phyloP scores from a whole-genome alignment of 2,888 invertebrate genomes.

The Melipona bicolor region DNA sequence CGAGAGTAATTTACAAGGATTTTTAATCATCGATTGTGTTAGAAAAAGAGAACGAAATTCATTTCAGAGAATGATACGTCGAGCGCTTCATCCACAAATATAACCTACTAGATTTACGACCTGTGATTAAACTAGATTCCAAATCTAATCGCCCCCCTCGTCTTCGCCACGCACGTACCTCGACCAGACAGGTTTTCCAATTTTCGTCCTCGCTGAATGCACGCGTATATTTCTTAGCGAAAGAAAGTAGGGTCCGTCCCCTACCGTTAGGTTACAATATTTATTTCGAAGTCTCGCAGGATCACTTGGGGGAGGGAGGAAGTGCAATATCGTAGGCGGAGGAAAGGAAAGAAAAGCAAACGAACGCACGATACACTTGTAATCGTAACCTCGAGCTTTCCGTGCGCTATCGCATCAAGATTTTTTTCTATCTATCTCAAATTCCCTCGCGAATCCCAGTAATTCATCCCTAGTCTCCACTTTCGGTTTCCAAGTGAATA shows the following conservation, averaged over 20 bases:
- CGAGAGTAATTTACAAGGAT: not conserved
- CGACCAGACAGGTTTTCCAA: constrained; percentile 48
- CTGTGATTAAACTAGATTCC: not conserved
- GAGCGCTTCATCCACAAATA: not conserved
- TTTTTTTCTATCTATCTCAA: constrained; percentile 34
- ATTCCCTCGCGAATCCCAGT: constrained; percentile 37
- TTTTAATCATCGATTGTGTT: not conserved
- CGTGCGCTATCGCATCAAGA: constrained; percentile 30
- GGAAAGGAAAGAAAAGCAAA: constrained; percentile 28
- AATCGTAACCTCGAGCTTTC: constrained; percentile 33
- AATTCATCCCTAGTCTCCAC: constrained; percentile 40
- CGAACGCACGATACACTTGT: constrained; percentile 37
- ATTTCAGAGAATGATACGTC: not conserved
- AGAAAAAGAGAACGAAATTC: not conserved
- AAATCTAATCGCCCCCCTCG: not conserved
- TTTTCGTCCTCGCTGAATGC: not conserved
- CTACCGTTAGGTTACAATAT: constrained; percentile 21
- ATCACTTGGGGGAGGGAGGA: constrained; percentile 28
- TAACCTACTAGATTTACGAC: too few species aligned
- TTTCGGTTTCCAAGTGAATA: constrained; percentile 25
- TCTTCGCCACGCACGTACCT: constrained; percentile 20
- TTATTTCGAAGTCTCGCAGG: constrained; percentile 41
- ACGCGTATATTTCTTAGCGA: constrained; percentile 36
- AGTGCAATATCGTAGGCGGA: constrained; percentile 28
- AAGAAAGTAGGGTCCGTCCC: not conserved